These are phyloP conservation scores for Vanessa atalanta DNA, from an alignment of 1,140 invertebrate genomes.

Conservation along the genomic window DNA sequence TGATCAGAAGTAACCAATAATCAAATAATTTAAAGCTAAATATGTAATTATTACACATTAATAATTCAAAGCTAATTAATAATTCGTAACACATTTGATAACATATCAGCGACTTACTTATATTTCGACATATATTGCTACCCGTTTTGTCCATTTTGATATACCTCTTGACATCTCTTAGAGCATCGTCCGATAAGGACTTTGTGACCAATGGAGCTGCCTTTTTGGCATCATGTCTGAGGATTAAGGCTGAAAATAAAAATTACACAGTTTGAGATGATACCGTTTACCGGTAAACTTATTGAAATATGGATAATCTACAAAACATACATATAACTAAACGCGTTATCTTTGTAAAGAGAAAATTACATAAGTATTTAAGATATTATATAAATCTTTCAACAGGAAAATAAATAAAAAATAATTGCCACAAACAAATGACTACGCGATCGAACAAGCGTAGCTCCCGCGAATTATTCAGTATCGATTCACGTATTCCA, in stretches of 20 bases:
- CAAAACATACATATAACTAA: background rate
- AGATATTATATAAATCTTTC: background rate
- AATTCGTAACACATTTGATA: background rate
- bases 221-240: constrained; percentile 50
- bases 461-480: constrained; percentile 26
- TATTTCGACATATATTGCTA: constrained; percentile 48
- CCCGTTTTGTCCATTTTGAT: constrained; percentile 62
- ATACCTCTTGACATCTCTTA: constrained; percentile 55
- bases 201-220: constrained; percentile 54
- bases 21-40: no score
- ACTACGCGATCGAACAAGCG: constrained; percentile 25
- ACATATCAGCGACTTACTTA: constrained; percentile 42
- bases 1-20: no score
- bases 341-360: no score
- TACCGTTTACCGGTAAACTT: no score
- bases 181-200: constrained; percentile 64
- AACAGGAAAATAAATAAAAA: constrained; percentile 23
- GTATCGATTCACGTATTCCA: constrained; percentile 33
- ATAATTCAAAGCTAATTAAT: no score
- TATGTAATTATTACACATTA: no score
- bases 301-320: background rate
- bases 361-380: no score
- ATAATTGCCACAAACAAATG: constrained; percentile 24
- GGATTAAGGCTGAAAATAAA: constrained; percentile 55
- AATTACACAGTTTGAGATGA: background rate